Evolutionary conservation across 1,140 invertebrate species (phyloP).

Genomic region (Drosophila kikkawai): DNA sequence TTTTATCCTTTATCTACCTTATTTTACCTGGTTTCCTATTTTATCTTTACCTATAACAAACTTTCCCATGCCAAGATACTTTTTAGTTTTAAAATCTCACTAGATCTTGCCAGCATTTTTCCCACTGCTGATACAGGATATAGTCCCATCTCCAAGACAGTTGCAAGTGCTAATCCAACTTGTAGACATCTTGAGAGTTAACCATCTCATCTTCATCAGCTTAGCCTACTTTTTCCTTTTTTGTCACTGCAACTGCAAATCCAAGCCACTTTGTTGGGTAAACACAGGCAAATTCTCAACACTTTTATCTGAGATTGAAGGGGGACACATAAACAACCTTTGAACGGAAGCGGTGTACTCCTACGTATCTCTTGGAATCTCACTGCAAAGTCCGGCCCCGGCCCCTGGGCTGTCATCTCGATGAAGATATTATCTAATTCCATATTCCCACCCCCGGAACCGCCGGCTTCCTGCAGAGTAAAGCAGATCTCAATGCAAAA

Average conservation of each 20-base stretch:
- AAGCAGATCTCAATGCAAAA: conserved; percentile 65
- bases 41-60: not conserved
- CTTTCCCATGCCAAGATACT: not conserved
- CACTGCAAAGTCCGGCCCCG: conserved; percentile 3
- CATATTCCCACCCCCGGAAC: conserved; percentile 31
- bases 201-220: conserved; percentile 43
- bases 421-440: conserved; percentile 54
- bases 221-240: conserved; percentile 10
- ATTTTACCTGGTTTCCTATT: not conserved
- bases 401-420: conserved; percentile 36
- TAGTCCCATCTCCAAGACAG: not conserved
- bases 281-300: conserved; percentile 41
- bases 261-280: conserved; percentile 46
- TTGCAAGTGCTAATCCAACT: conserved; percentile 40
- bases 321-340: conserved; percentile 41
- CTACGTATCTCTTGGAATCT: conserved; percentile 31
- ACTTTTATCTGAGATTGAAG: conserved; percentile 51
- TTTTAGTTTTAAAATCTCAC: not conserved
- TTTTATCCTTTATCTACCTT: not conserved
- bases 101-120: conserved; percentile 1
- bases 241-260: conserved; percentile 14
- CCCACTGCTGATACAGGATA: conserved; percentile 1
- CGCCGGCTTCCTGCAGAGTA: not conserved
- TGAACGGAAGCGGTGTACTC: conserved; percentile 8
- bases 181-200: conserved; percentile 41